Evolutionary conservation across 1,140 invertebrate genomes (phyloP).

Genomic region (Nasonia giraulti): DNA sequence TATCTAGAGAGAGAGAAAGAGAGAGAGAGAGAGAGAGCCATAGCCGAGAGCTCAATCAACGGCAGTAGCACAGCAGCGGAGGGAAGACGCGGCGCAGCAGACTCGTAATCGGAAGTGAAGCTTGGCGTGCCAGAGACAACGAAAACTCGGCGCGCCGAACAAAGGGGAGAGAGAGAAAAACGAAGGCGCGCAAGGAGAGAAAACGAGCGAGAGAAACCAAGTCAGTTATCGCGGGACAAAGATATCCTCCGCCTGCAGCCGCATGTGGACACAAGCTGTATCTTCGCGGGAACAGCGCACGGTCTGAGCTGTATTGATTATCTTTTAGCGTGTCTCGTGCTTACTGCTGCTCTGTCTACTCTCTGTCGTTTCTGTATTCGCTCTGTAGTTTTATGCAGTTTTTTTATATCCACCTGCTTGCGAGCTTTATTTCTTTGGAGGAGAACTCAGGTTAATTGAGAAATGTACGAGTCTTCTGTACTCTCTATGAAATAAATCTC

Average conservation of each 20-base stretch:
- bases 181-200: neutral
- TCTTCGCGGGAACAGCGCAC: neutral
- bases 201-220: constrained; percentile 23
- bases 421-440: too few relatives aligned
- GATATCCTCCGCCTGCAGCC: constrained; percentile 32
- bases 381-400: neutral
- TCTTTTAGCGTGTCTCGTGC: constrained; percentile 54
- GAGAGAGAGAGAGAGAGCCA: neutral
- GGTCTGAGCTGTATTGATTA: constrained; percentile 56
- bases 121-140: constrained; percentile 20
- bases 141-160: neutral
- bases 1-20: too few relatives aligned
- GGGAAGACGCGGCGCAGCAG: neutral
- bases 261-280: constrained; percentile 48
- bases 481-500: neutral
- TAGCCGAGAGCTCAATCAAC: constrained; percentile 24
- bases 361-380: constrained; percentile 16
- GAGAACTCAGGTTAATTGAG: too few relatives aligned
- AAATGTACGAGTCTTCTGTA: neutral
- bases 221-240: constrained; percentile 45
- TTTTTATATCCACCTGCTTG: too few relatives aligned
- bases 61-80: neutral
- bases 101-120: constrained; percentile 40
- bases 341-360: neutral
- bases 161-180: constrained; percentile 10